Evolutionary conservation across 2,113 vertebrate genomes (phyloP), one percentile per base, ranked within the genome.

Genomic region (Salminus brasiliensis): DNA sequence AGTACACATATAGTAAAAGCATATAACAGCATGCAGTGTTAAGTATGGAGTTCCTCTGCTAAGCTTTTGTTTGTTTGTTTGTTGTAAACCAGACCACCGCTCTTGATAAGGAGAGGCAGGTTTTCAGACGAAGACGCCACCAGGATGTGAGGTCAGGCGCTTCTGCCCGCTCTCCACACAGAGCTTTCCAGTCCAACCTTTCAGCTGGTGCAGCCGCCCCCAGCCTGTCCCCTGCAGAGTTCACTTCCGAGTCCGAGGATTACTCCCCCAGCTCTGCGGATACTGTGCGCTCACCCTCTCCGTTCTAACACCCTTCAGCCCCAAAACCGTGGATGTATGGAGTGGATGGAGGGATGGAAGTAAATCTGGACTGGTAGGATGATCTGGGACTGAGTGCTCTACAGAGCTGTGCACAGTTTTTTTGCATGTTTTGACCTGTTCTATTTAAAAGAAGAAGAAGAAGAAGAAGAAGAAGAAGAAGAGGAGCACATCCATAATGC

Each of bases 41-140:
- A n/a, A n/a, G n/a, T n/a, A n/a, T n/a, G n/a, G n/a, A n/a, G n/a
- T n/a, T n/a, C n/a, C n/a, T n/a, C n/a, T n/a, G n/a, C n/a, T n/a
- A n/a, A n/a, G n/a, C 5, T 10, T 43, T 43, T 43, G 5, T 3
- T 36, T 36, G 3, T 36, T 3, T 49, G 3, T 21, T 1, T 25
- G 0, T 55, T 15, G 52, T 34, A 52, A 36, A 10, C 91, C 93
- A 99, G 98, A 97, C 95, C 96, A 99, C 98, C 94, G 94, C 98
- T 96, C 97, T 99, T 96, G 98, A 99, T 96, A 99, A 99, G 93
- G 97, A 99, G 96, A 96, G 95, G 96, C 98, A 98, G 95, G 93
- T 97, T 96, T 95, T 99, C 96, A 88, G 95, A 96, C 93, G 95
- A 96, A 96, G 96, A 96, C 93, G 95, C 94, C 88, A 97, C 95